Percentiles rank a stretch among this genome's conserved stretches.
These are phyloP conservation scores for Scortum barcoo DNA, from an alignment of 2,113 vertebrate species.

Conservation along the genomic window DNA sequence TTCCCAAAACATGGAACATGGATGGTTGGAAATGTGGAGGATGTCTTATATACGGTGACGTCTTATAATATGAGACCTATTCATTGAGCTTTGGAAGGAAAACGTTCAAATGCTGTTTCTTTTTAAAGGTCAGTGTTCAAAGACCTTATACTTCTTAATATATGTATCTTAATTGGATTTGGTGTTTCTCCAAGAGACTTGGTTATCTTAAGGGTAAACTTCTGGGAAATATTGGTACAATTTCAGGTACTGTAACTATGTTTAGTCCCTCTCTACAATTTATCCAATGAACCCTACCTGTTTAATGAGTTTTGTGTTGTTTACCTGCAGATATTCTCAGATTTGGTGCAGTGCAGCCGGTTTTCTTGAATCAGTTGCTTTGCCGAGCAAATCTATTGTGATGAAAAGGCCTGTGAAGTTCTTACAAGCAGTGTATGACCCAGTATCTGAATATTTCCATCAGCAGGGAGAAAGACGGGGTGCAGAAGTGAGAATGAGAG, in stretches of 20 bases:
- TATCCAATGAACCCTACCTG: background rate
- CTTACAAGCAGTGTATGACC: slow-evolving; percentile 38
- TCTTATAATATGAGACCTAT: background rate
- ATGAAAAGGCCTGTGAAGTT: slow-evolving; percentile 55
- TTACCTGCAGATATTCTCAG: slow-evolving; percentile 36
- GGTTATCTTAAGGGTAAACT: background rate
- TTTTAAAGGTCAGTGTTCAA: background rate
- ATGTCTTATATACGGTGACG: background rate
- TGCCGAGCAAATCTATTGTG: slow-evolving; percentile 28
- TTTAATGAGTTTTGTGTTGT: slow-evolving; percentile 29
- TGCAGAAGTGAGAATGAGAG: slow-evolving; percentile 17
- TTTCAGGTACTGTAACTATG: background rate
- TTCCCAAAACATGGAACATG: too few species aligned
- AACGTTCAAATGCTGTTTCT: background rate
- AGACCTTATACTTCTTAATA: background rate
- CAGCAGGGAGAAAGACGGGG: slow-evolving; percentile 1
- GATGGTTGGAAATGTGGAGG: background rate
- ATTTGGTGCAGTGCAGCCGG: slow-evolving; percentile 32
- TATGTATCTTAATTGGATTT: background rate
- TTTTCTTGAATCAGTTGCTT: slow-evolving; percentile 38
- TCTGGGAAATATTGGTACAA: background rate
- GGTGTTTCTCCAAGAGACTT: background rate
- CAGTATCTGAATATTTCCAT: slow-evolving; percentile 52
- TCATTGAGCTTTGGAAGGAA: slow-evolving; percentile 1
- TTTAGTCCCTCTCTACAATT: background rate